Evolutionary conservation across 64 coral and sea anemone species (phyloP).

Genomic region (Actinia tenebrosa): DNA sequence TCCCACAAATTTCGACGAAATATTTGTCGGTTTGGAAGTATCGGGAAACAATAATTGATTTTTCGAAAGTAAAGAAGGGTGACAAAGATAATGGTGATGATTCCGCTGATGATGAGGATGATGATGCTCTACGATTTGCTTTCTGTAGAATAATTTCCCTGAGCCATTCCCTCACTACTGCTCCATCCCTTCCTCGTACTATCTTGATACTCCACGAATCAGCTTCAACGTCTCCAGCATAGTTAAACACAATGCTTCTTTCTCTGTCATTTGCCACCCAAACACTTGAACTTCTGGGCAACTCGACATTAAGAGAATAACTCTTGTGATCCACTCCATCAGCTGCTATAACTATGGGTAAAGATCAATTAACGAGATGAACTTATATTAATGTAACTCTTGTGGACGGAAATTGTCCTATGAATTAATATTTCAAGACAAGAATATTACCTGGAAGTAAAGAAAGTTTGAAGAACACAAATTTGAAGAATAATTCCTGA

Average conservation of each 20-base stretch:
- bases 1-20: constrained; percentile 12
- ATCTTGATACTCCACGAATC: constrained; percentile 50
- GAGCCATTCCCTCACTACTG: neutral
- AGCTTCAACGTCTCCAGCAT: constrained; percentile 11
- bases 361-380: too few species aligned
- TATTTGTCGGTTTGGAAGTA: neutral
- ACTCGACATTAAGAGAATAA: neutral
- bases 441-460: neutral
- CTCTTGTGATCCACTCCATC: neutral
- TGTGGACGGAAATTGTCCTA: too few species aligned
- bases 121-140: neutral
- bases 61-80: constrained; percentile 1
- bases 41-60: neutral
- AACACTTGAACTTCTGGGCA: constrained; percentile 47
- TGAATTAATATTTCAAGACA: too few species aligned
- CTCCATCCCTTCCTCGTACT: neutral
- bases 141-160: neutral
- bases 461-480: neutral
- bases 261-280: constrained; percentile 70
- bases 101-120: neutral
- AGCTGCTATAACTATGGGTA: neutral
- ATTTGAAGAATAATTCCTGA: neutral
- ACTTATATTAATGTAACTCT: too few species aligned
- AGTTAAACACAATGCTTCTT: constrained; percentile 37
- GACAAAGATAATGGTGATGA: neutral